Evolutionary conservation across 2,797 vertebrate species (phyloP).

Genomic region (Nyctalus aviator): DNA sequence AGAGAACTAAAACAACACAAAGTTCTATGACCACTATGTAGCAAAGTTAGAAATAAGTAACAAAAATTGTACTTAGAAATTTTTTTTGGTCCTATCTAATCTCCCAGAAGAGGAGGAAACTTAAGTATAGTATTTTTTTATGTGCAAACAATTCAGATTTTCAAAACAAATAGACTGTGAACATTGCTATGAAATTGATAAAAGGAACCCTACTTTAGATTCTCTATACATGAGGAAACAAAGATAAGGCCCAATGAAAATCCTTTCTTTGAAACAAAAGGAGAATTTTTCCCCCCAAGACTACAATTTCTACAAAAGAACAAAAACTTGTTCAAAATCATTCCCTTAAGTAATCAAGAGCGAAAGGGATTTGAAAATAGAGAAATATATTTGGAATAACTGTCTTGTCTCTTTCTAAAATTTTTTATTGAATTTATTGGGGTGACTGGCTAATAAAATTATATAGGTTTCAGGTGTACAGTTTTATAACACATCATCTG

Average conservation of each 20-base stretch:
- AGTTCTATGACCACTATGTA: background rate
- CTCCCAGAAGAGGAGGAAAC: background rate
- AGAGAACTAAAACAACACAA: background rate
- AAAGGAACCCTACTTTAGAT: background rate
- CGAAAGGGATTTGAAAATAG: background rate
- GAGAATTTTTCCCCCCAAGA: background rate
- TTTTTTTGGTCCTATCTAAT: background rate
- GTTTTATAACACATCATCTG: background rate
- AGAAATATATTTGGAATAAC: background rate
- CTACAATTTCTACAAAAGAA: background rate
- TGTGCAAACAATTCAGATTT: background rate
- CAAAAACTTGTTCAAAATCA: background rate
- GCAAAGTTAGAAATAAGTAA: background rate
- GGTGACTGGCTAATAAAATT: background rate
- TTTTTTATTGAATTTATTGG: background rate
- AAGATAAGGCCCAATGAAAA: background rate
- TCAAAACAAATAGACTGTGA: background rate
- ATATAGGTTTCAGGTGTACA: background rate
- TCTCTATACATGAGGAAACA: background rate
- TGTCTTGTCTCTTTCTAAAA: background rate
- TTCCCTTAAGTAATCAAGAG: background rate
- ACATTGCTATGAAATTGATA: background rate
- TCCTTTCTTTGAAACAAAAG: slow-evolving; percentile 28
- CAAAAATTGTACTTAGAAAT: background rate
- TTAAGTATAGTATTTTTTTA: background rate